Evolutionary conservation across 2,888 invertebrate species (phyloP), one percentile per base, ranked within the genome.

Genomic region (Cyrtodaria siliqua): DNA sequence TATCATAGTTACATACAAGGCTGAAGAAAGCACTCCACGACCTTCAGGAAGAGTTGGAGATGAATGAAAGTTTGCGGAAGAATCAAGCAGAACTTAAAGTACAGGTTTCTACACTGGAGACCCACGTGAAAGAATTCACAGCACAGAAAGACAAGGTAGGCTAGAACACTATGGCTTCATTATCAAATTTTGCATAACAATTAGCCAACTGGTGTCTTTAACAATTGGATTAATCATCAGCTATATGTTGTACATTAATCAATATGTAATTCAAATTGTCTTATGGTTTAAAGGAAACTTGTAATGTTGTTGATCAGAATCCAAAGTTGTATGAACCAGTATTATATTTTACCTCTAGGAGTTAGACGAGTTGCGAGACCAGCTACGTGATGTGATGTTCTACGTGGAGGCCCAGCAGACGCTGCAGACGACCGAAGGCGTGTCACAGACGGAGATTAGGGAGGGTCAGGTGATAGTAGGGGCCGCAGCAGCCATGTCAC

Each of bases 381-480:
- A 99, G 94, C 94, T 99, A 9, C 95, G 97, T 38, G 99, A 99
- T 94, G 95, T 99, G 60, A 98, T 99, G 98, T 98, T 99, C 94
- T 98, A 96, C 92, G 95, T 99, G 87, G 97, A 98, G 84, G 98
- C 98, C 0, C 96, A 97, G 91, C 94, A 95, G 52, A 94, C 95
- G 85, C 79, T 94, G 18, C 56, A 86, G 18, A 61, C 67, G 49
- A 79, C 84, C 9, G 75, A 82, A 6, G 88, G 83, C 18, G 71
- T 87, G 8, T 83, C 90, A 0, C 89, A 90, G 70, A 87, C 91
- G 63, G 93, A 93, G 66, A 87, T 93, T 18, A 87, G 91, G 60
- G 94, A 94, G 9, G 95, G 96, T 18, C 94, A 95, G 50, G 95
- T 96, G 47, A 94, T 95, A 8, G 94, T 96, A 0, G 90, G 90